A percentile compares a stretch with the other conserved stretches of the same genome.
Evolutionary conservation across 2,113 vertebrate genomes (phyloP).

Genomic region (Aplodontia rufa): DNA sequence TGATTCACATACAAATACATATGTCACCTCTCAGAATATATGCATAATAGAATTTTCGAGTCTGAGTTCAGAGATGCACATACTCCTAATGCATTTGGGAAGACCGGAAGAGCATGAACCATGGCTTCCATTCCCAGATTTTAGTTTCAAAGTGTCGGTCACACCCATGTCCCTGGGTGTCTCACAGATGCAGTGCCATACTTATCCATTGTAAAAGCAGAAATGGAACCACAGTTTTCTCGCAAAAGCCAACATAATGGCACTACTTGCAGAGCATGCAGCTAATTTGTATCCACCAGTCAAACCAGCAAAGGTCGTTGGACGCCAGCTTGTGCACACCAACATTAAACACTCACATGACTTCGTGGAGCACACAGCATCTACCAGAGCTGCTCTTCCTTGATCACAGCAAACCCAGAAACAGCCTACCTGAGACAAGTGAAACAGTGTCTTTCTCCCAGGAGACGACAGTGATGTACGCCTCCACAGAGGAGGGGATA

Average conservation of each 20-base stretch:
- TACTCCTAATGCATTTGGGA: not conserved
- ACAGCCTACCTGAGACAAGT: conserved; percentile 96
- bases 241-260: conserved; percentile 30
- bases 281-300: not conserved
- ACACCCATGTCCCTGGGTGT: not conserved
- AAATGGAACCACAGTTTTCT: not conserved
- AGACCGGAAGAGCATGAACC: not conserved
- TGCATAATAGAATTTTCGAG: not conserved
- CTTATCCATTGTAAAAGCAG: not conserved
- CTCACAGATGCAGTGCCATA: not conserved
- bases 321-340: not conserved
- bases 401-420: not conserved
- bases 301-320: not conserved
- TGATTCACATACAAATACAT: not conserved
- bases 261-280: not conserved
- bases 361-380: not conserved
- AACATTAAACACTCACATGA: conserved; percentile 16
- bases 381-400: not conserved
- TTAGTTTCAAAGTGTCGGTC: not conserved
- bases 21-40: not conserved
- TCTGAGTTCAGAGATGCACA: not conserved
- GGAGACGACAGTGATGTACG: conserved; percentile 97
- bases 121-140: not conserved
- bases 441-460: conserved; percentile 99
- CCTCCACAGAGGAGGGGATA: conserved; percentile 99